Evolutionary conservation across 2,113 vertebrate genomes (phyloP).

Genomic region (Maccullochella peelii): DNA sequence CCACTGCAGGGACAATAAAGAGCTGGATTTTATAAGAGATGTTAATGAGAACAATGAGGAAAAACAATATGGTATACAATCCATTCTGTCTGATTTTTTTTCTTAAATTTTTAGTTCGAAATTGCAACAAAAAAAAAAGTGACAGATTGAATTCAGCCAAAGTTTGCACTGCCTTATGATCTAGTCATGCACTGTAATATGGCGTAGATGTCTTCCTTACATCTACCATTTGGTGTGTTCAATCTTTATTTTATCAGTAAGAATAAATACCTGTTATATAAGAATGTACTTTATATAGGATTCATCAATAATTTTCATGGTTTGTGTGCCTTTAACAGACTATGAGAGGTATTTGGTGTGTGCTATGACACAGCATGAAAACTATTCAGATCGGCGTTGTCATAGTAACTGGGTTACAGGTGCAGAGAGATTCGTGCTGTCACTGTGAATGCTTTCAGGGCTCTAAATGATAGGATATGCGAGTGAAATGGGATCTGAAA

Average conservation of each 20-base stretch:
- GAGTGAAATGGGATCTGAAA: constrained; percentile 37
- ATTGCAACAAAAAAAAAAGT: neutral
- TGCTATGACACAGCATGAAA: constrained; percentile 48
- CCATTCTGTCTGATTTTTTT: neutral
- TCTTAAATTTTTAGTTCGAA: neutral
- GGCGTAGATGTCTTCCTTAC: neutral
- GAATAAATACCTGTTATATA: no score
- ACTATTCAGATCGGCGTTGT: constrained; percentile 51
- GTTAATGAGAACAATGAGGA: neutral
- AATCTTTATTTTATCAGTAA: no score
- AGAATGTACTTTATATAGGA: neutral
- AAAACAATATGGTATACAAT: neutral
- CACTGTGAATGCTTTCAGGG: constrained; percentile 31
- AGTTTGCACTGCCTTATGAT: neutral
- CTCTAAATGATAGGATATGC: constrained; percentile 35
- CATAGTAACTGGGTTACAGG: constrained; percentile 65
- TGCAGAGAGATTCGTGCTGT: constrained; percentile 45
- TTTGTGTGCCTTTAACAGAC: neutral
- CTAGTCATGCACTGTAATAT: neutral
- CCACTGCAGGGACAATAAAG: constrained; percentile 10
- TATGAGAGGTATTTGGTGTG: constrained; percentile 18
- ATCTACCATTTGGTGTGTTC: neutral
- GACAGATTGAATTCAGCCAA: neutral
- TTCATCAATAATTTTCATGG: neutral
- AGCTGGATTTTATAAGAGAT: neutral